These are phyloP conservation scores for Carapus acus DNA, from an alignment of 2,797 vertebrate genomes.

Conservation along the genomic window DNA sequence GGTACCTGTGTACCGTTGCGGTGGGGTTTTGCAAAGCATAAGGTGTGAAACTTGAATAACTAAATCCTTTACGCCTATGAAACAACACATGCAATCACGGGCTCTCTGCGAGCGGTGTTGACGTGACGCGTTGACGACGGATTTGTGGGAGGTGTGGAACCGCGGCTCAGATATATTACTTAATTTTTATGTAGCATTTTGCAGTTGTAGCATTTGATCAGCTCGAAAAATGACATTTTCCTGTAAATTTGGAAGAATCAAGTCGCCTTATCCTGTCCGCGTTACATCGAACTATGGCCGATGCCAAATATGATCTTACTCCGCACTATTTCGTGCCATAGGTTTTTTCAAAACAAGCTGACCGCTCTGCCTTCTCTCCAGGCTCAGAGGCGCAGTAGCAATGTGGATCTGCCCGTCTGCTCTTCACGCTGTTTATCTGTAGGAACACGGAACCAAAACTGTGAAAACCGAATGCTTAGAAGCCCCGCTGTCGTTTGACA, in stretches of 20 bases:
- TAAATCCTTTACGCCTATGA: too few species aligned
- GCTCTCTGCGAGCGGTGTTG: constrained; percentile 43
- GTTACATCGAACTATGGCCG: constrained; percentile 69
- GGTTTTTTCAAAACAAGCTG: constrained; percentile 51
- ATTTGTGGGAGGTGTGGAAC: constrained; percentile 59
- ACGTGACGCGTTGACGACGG: constrained; percentile 36
- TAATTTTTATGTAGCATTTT: constrained; percentile 75
- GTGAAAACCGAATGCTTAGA: constrained; percentile 56
- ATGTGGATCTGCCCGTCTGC: constrained; percentile 55
- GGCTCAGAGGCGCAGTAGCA: constrained; percentile 60
- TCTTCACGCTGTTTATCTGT: constrained; percentile 51
- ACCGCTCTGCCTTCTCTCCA: constrained; percentile 49
- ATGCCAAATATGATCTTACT: constrained; percentile 69
- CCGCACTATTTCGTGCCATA: constrained; percentile 65
- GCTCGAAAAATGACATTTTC: constrained; percentile 58
- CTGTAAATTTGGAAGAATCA: constrained; percentile 63
- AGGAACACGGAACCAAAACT: constrained; percentile 65
- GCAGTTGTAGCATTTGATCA: constrained; percentile 76
- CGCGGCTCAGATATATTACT: constrained; percentile 33
- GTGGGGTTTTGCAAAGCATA: constrained; percentile 27
- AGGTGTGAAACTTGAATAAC: neutral
- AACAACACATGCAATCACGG: constrained; percentile 28
- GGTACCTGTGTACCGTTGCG: neutral
- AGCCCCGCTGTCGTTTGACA: too few species aligned
- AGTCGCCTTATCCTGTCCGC: constrained; percentile 66